Evolutionary conservation across 2,113 vertebrate species (phyloP).

Genomic region (Hystrix brachyura): DNA sequence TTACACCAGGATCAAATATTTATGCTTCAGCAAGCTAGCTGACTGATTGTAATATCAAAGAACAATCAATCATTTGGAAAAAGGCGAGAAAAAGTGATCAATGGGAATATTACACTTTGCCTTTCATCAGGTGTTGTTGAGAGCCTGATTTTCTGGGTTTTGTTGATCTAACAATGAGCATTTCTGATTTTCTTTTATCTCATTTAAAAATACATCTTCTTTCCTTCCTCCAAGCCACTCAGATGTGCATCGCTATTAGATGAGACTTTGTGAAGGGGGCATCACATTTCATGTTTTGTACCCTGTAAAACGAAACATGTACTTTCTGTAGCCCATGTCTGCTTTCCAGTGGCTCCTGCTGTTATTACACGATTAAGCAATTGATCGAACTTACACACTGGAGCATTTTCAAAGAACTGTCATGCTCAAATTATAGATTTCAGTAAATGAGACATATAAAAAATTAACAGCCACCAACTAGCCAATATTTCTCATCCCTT

Average conservation of each 20-base stretch:
- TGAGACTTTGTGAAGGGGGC: neutral
- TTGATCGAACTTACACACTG: slow-evolving; percentile 32
- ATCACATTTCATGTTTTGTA: neutral
- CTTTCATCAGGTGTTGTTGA: slow-evolving; percentile 64
- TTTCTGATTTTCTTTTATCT: slow-evolving; percentile 76
- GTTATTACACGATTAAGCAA: neutral
- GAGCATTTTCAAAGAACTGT: slow-evolving; percentile 71
- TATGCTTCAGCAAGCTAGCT: neutral
- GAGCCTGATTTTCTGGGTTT: slow-evolving; percentile 42
- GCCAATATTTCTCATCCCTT: slow-evolving; percentile 45
- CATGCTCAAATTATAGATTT: slow-evolving; percentile 63
- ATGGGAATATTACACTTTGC: slow-evolving; percentile 62
- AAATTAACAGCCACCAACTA: slow-evolving; percentile 78
- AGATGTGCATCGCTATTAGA: neutral
- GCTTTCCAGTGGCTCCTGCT: neutral
- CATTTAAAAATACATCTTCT: slow-evolving; percentile 42
- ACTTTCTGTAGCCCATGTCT: neutral
- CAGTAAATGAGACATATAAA: slow-evolving; percentile 73
- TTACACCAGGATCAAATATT: neutral
- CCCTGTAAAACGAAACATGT: neutral
- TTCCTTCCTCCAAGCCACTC: slow-evolving; percentile 59
- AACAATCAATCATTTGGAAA: slow-evolving; percentile 45
- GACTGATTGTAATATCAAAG: slow-evolving; percentile 60
- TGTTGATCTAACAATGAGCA: slow-evolving; percentile 79
- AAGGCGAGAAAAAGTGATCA: neutral